Evolutionary conservation across 2,888 invertebrate genomes (phyloP), one percentile per base, ranked within the genome.

Genomic region (Amphipoea lucens): DNA sequence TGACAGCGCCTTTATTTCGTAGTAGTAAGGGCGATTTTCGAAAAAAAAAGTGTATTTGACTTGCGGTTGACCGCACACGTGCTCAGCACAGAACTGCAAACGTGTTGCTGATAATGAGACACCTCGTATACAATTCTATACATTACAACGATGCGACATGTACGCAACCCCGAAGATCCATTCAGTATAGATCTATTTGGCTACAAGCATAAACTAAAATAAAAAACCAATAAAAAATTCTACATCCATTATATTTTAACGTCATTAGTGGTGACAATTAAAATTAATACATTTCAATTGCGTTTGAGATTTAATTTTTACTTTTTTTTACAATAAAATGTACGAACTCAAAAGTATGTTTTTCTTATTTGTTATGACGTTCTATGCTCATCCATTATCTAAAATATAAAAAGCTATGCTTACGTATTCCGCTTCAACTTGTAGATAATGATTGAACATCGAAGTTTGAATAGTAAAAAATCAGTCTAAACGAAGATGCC

Each of bases 161-260:
- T 36, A 29, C 36, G 11, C 54, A 51, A 20, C 23, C 29, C 54
- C 42, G 23, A 51, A 63, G 29, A 20, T 76, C 14, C 12, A 23
- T 23, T 51, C 36, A n/a, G 20, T 57, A 6, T 66, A 57, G 48
- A 57, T 57, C 1, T 51, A 23, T 62, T 54, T 17, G 12, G 3
- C 60, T 45, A 29, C 40, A 85, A 45, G 45, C 45, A 73, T 78
- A 81, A 77, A 65, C 40, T 62, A 77, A 93, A 95, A 95, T 94
- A 91, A 96, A 96, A 96, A 87, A 90, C 91, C 87, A 92, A 88
- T 90, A 71, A 92, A 93, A 93, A 95, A 96, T 95, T 96, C 96
- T 96, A 96, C 96, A 95, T 96, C 96, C 96, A 96, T 95, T 96
- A 96, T 96, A 96, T 96, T 96, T 96, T 93, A 96, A 94, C 92